These are phyloP conservation scores for Episyrphus balteatus DNA, from an alignment of 1,140 invertebrate genomes.

Conservation along the genomic window DNA sequence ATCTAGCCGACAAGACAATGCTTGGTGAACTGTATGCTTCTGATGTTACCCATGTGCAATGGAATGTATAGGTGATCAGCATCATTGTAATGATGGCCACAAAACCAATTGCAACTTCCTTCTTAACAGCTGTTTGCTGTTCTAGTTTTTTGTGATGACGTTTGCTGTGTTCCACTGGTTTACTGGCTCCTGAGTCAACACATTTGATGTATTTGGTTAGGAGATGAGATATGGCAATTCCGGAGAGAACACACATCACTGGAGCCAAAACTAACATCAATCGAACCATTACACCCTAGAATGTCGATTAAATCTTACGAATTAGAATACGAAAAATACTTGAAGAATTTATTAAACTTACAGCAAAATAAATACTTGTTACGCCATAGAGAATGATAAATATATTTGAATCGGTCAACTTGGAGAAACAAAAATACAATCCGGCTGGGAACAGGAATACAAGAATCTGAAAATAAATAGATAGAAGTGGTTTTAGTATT, in stretches of 20 bases:
- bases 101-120: slow-evolving; percentile 79
- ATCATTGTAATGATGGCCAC: slow-evolving; percentile 74
- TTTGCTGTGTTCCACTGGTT: slow-evolving; percentile 27
- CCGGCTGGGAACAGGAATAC: slow-evolving; percentile 94
- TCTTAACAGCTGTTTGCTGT: slow-evolving; percentile 72
- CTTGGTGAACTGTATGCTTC: slow-evolving; percentile 96
- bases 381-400: slow-evolving; percentile 96
- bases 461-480: slow-evolving; percentile 48
- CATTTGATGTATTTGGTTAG: slow-evolving; percentile 87
- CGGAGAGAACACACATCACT: slow-evolving; percentile 94
- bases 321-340: slow-evolving; percentile 1
- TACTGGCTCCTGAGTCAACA: slow-evolving; percentile 46
- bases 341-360: slow-evolving; percentile 42
- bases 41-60: slow-evolving; percentile 99
- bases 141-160: slow-evolving; percentile 55
- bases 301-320: slow-evolving; percentile 2
- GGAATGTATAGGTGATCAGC: slow-evolving; percentile 85
- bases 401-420: slow-evolving; percentile 90
- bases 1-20: slow-evolving; percentile 90
- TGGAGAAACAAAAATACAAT: slow-evolving; percentile 90
- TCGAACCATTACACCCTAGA: slow-evolving; percentile 93
- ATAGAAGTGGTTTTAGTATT: not conserved
- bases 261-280: slow-evolving; percentile 95
- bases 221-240: slow-evolving; percentile 84
- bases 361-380: slow-evolving; percentile 96